phyloP scores from a whole-genome alignment of 2,797 vertebrate genomes.

The Sebastolobus altivelis region DNA sequence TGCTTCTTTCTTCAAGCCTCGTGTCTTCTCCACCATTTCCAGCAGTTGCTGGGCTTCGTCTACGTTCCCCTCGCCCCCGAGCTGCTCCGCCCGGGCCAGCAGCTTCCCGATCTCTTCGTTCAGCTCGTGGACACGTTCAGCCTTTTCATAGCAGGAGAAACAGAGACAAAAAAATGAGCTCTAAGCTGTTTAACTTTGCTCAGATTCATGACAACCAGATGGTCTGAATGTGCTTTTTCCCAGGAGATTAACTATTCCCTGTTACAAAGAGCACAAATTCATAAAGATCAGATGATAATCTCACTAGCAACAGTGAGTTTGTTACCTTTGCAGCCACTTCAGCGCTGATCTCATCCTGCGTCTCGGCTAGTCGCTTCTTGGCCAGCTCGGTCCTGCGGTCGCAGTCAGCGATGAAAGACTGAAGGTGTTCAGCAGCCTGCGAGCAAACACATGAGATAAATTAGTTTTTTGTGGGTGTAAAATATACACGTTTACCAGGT shows the following conservation, averaged over 20 bases:
- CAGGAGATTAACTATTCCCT: not conserved
- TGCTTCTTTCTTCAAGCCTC: slow-evolving; percentile 95
- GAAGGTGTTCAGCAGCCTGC: slow-evolving; percentile 96
- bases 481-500: not conserved
- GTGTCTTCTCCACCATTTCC: slow-evolving; percentile 97
- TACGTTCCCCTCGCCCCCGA: slow-evolving; percentile 96
- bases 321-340: slow-evolving; percentile 97
- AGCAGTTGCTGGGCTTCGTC: slow-evolving; percentile 97
- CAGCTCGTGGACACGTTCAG: slow-evolving; percentile 96
- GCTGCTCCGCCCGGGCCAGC: slow-evolving; percentile 95
- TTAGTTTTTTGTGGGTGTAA: not conserved
- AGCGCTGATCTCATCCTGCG: slow-evolving; percentile 98
- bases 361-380: slow-evolving; percentile 97
- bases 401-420: slow-evolving; percentile 98
- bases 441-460: slow-evolving; percentile 1
- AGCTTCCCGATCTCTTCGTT: slow-evolving; percentile 99
- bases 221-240: not conserved
- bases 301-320: not conserved
- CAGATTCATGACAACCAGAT: not conserved
- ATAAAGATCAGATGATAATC: not conserved
- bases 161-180: not conserved
- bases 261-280: not conserved
- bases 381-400: slow-evolving; percentile 97
- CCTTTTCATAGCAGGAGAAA: slow-evolving; percentile 79
- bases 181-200: not conserved